phyloP scores from a whole-genome alignment of 1,140 invertebrate genomes.

The Grapholita molesta region DNA sequence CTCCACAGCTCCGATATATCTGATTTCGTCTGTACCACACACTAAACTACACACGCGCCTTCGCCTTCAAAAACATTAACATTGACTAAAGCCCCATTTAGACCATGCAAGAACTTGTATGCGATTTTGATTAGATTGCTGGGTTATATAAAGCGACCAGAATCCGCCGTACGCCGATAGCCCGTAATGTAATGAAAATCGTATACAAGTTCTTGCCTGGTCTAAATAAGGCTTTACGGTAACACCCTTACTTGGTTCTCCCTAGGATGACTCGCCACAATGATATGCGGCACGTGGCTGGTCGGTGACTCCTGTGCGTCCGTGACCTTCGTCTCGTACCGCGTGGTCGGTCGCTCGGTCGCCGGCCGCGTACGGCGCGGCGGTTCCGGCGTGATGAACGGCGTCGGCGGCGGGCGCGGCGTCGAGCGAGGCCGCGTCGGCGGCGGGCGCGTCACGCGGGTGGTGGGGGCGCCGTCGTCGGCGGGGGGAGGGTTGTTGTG shows the following conservation, averaged over 20 bases:
- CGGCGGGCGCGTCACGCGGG: conserved; percentile 20
- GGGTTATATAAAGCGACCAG: too few species aligned
- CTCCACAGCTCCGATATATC: too few species aligned
- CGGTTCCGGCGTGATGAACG: conserved; percentile 37
- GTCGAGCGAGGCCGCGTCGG: conserved; percentile 33
- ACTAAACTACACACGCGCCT: too few species aligned
- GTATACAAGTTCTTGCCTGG: too few species aligned
- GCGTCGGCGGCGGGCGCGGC: conserved; percentile 42
- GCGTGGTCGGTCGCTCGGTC: conserved; percentile 49
- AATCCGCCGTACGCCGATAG: too few species aligned
- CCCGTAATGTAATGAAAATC: too few species aligned
- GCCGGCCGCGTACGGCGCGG: conserved; percentile 42
- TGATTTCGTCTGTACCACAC: too few species aligned
- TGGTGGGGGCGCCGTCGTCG: conserved; percentile 14
- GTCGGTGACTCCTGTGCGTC: conserved; percentile 57
- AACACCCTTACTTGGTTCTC: conserved; percentile 73
- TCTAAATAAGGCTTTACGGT: too few species aligned
- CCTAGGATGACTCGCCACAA: conserved; percentile 82
- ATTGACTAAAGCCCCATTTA: too few species aligned
- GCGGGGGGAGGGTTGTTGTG: conserved; percentile 41
- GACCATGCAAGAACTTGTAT: too few species aligned
- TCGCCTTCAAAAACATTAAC: too few species aligned
- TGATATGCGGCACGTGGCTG: conserved; percentile 78
- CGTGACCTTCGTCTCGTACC: conserved; percentile 52
- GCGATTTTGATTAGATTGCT: too few species aligned